A percentile compares a stretch with the other conserved stretches of the same genome.
Conservation (phyloP, 2,797 vertebrate species). For the Darevskia nairensis region DNA sequence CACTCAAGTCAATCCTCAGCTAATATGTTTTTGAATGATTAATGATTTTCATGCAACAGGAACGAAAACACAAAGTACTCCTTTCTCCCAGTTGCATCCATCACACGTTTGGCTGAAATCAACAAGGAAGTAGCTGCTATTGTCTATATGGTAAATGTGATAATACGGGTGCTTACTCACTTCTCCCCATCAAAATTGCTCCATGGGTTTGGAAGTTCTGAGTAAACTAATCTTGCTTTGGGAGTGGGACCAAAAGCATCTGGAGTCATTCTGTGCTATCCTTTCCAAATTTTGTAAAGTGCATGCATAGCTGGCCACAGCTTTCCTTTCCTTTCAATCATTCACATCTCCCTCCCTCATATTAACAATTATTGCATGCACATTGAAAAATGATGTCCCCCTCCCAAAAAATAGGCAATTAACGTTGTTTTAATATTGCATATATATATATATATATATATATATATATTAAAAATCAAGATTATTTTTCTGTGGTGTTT, state of each 20-base stretch:
- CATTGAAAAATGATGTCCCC: neutral
- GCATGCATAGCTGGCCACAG: neutral
- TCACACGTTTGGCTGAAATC: neutral
- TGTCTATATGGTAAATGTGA: neutral
- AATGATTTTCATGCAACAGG: neutral
- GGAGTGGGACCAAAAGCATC: neutral
- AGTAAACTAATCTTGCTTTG: neutral
- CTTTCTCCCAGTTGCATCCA: neutral
- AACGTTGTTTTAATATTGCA: no score
- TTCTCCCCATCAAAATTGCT: neutral
- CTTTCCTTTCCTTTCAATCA: neutral
- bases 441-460: no score
- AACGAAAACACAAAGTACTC: neutral
- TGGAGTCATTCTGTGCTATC: neutral
- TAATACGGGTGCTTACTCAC: neutral
- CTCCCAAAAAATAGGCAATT: no score
- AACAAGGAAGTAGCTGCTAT: neutral
- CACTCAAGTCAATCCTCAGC: neutral
- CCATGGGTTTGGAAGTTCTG: neutral
- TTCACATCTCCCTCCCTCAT: neutral
- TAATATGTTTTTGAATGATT: slow-evolving; percentile 3
- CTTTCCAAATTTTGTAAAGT: neutral
- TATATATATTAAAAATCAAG: no score
- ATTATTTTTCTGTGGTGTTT: neutral
- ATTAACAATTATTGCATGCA: neutral